Percentiles rank a stretch among this genome's conserved stretches.
Conservation (phyloP, 2,888 invertebrate genomes). For the Hesperia comma region DNA sequence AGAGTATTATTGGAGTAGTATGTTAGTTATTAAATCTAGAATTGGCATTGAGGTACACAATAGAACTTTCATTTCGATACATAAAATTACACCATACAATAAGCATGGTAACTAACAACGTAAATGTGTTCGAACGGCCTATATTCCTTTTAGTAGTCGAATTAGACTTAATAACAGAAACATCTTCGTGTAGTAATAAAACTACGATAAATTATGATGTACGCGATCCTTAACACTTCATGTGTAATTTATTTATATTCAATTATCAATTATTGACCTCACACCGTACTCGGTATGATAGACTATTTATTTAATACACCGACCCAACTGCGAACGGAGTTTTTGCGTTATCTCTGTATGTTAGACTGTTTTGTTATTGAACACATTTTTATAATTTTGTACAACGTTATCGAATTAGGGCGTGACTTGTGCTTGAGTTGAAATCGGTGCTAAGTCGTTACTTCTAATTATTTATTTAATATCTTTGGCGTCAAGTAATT, state of each 20-base stretch:
- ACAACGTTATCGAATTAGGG: not conserved
- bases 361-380: not conserved
- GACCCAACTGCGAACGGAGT: not conserved
- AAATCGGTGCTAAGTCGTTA: not conserved
- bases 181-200: not conserved
- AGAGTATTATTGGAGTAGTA: too few relatives aligned
- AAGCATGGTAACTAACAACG: too few relatives aligned
- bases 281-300: not conserved
- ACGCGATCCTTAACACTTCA: not conserved
- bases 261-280: conserved; percentile 7
- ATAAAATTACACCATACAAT: too few relatives aligned
- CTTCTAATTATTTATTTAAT: not conserved
- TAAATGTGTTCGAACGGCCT: too few relatives aligned
- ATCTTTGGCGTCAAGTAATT: not conserved
- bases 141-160: too few relatives aligned
- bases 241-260: conserved; percentile 5
- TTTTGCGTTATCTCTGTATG: not conserved
- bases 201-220: not conserved
- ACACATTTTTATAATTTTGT: not conserved
- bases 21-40: too few relatives aligned
- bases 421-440: not conserved
- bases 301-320: not conserved
- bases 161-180: not conserved
- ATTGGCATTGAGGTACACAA: too few relatives aligned
- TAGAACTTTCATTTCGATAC: too few relatives aligned